Conservation (phyloP, 92 coral and sea anemone genomes). For the Isaurus tuberculatus region DNA sequence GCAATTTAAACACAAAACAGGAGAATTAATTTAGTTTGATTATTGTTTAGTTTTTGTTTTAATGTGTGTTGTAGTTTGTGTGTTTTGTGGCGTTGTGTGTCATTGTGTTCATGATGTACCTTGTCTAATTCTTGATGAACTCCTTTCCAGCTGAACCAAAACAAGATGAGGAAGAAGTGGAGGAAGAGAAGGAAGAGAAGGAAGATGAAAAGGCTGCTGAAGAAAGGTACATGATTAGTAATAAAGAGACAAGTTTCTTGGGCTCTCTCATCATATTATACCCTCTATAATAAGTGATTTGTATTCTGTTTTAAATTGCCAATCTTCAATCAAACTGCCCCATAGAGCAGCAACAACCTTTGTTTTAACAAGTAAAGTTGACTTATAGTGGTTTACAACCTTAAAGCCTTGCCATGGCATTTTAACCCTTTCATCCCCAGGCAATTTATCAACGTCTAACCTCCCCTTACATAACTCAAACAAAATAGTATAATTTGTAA, state of each 20-base stretch:
- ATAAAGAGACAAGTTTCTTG: neutral
- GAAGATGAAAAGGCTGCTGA: constrained; percentile 18
- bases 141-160: neutral
- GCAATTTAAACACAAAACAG: neutral
- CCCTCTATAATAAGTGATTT: too few species aligned
- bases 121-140: neutral
- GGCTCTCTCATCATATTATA: too few species aligned
- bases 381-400: too few species aligned
- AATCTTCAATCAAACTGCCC: too few species aligned
- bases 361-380: too few species aligned
- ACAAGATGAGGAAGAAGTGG: constrained; percentile 39
- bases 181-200: constrained; percentile 26
- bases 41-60: neutral
- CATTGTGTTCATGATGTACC: neutral
- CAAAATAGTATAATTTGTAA: too few species aligned
- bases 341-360: too few species aligned
- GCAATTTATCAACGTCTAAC: too few species aligned
- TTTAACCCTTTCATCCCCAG: too few species aligned
- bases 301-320: too few species aligned
- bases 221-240: constrained; percentile 7
- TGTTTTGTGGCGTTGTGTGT: neutral
- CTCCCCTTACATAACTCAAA: too few species aligned
- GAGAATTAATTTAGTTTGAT: neutral
- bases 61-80: neutral
- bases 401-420: too few species aligned